Base-by-base conservation (phyloP, 2,888 invertebrate genomes). In the Nemotelus nigrinus region DNA sequence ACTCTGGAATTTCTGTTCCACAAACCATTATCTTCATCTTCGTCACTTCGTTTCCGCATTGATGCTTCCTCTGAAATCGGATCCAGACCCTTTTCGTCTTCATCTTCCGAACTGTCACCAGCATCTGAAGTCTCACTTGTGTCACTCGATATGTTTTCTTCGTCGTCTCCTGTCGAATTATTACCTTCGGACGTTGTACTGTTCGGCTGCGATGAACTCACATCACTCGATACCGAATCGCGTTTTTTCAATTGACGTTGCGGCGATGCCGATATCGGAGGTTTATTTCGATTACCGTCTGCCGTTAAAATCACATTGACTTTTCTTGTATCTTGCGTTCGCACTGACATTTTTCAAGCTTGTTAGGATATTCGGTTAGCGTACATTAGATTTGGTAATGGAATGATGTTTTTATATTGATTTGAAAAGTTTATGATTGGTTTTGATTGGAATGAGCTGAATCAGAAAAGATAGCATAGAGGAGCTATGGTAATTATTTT, bases 11-110 rank as follows among this genome's bases (percentile, higher is more conserved):
- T 25, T 25, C 25, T 25, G 25, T 25, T 25, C 25, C 25, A 25
- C 25, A 25, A 77, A 80, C 77, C 80, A 75, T 79, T 78, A 72
- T 80, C 80, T 48, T 80, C 81, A 58, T 78, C 76, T 25, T 25
- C 25, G 25, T 58, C 58, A 8, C 74, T 72, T 45, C 65, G 65
- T 77, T 79, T 78, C 25, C 76, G 75, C 53, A 78, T 65, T 8
- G 80, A 80, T 70, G 78, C 55, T 58, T 80, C 80, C 76, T 80
- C 80, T 7, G 80, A 80, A 60, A 80, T 80, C 41, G 80, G 79
- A 65, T 80, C 80, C 55, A 80, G 68, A 25, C 74, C 78, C 55
- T 57, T 41, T n/a, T 76, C 64, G 45, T 64, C 58, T 6, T 77
- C 72, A 55, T 72, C 78, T 5, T 72, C 70, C 25, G 50, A 55